phyloP scores from a whole-genome alignment of 2,113 vertebrate species.

The Oncorhynchus mykiss region DNA sequence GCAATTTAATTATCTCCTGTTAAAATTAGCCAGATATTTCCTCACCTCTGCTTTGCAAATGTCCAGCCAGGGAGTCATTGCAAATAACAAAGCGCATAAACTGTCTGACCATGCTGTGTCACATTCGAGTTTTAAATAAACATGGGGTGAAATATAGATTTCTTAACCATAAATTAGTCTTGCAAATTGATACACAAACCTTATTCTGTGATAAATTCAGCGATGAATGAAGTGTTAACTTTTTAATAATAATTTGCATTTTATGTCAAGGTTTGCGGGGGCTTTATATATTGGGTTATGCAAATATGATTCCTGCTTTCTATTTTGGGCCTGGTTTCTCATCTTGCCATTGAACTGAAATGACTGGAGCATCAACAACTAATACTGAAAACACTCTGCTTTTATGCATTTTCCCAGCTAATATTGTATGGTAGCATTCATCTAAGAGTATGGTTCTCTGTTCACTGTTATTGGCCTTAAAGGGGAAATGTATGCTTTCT shows the following conservation, averaged over 20 bases:
- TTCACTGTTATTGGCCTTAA: background rate
- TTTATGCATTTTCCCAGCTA: background rate
- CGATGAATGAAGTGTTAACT: background rate
- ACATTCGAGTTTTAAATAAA: no score
- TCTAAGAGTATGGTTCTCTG: no score
- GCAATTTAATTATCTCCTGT: slow-evolving; percentile 66
- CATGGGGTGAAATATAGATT: no score
- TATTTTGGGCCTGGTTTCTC: slow-evolving; percentile 44
- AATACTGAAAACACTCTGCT: slow-evolving; percentile 17
- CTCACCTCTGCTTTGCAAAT: slow-evolving; percentile 42
- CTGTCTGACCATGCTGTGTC: slow-evolving; percentile 44
- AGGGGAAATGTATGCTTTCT: no score
- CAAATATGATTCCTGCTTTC: slow-evolving; percentile 33
- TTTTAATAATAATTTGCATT: background rate
- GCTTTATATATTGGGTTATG: slow-evolving; percentile 32
- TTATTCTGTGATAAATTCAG: background rate
- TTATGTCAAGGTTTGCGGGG: background rate
- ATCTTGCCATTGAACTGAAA: slow-evolving; percentile 18
- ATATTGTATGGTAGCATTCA: background rate
- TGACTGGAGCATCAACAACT: slow-evolving; percentile 15
- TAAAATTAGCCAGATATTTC: slow-evolving; percentile 71
- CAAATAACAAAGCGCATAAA: slow-evolving; percentile 17
- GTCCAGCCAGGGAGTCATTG: background rate
- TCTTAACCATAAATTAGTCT: background rate
- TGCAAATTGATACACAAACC: background rate